Conservation (phyloP, 2,113 vertebrate species). For the Dasyornis broadbenti region DNA sequence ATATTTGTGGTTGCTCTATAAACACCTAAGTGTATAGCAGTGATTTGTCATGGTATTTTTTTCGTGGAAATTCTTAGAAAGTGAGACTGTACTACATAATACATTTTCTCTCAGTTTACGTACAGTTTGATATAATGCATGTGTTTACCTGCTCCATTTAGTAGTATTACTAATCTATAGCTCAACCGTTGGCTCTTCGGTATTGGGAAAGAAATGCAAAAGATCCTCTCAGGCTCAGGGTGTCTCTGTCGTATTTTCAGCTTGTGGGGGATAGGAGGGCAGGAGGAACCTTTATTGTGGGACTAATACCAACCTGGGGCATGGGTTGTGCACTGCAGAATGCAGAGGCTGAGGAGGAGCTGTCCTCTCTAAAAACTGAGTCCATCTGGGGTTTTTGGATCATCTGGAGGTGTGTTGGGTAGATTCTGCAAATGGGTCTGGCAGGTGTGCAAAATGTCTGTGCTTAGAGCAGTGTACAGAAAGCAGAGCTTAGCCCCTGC, state of each 20-base stretch:
- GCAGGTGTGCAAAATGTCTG: neutral
- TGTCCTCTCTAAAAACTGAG: neutral
- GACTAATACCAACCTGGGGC: neutral
- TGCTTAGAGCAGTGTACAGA: neutral
- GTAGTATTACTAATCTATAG: neutral
- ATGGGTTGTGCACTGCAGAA: neutral
- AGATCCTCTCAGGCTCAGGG: neutral
- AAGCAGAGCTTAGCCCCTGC: neutral
- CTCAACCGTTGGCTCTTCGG: neutral
- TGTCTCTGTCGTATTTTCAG: neutral
- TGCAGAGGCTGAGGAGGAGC: neutral
- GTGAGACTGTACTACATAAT: neutral
- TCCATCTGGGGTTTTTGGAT: neutral
- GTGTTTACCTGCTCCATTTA: neutral
- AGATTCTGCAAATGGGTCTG: neutral
- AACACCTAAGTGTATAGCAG: conserved; percentile 20
- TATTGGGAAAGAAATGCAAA: neutral
- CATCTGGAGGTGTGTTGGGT: neutral
- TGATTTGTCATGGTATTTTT: conserved; percentile 13
- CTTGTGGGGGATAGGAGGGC: neutral
- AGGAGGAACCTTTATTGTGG: neutral
- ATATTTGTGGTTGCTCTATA: conserved; percentile 25
- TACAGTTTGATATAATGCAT: neutral
- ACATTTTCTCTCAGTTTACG: neutral
- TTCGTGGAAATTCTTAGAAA: conserved; percentile 4